Percentiles rank a stretch among this genome's conserved stretches.
Conservation (phyloP, 1,140 invertebrate genomes). For the Drosophila equinoxialis region DNA sequence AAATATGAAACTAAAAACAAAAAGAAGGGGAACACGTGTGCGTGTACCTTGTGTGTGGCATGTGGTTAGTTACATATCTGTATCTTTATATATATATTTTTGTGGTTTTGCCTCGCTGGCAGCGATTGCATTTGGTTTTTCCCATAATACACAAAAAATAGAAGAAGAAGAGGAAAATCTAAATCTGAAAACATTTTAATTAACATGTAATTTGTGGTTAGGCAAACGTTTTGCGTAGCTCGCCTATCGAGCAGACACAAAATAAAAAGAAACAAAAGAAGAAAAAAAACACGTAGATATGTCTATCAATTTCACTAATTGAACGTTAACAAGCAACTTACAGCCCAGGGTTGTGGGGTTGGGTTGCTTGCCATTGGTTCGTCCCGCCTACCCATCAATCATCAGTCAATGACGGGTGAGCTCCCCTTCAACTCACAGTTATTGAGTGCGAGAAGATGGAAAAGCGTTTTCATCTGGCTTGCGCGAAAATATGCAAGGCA, state of each 20-base stretch:
- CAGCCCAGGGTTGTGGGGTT: slow-evolving; percentile 34
- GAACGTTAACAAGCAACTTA: slow-evolving; percentile 74
- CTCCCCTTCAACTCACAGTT: slow-evolving; percentile 40
- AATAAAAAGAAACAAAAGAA: background rate
- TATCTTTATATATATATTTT: slow-evolving; percentile 23
- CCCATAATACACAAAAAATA: slow-evolving; percentile 60
- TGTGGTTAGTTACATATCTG: slow-evolving; percentile 42
- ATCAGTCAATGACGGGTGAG: slow-evolving; percentile 31
- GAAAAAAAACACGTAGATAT: slow-evolving; percentile 50
- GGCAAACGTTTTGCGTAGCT: slow-evolving; percentile 42
- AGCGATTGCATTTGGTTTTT: slow-evolving; percentile 56
- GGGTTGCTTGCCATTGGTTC: slow-evolving; percentile 18
- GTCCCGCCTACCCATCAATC: slow-evolving; percentile 65
- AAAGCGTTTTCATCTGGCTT: slow-evolving; percentile 28
- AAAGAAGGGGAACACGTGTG: slow-evolving; percentile 66
- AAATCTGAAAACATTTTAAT: slow-evolving; percentile 65
- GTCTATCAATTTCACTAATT: slow-evolving; percentile 81
- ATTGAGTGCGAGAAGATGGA: slow-evolving; percentile 52
- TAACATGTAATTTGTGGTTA: slow-evolving; percentile 67
- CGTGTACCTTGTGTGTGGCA: slow-evolving; percentile 62
- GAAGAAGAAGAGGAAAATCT: slow-evolving; percentile 30
- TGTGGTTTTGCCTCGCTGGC: slow-evolving; percentile 44
- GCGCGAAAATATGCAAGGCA: slow-evolving; percentile 6
- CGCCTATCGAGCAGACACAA: background rate
- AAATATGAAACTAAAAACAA: slow-evolving; percentile 26